Evolutionary conservation across 2,113 vertebrate species (phyloP).

Genomic region (Diadophis punctatus): DNA sequence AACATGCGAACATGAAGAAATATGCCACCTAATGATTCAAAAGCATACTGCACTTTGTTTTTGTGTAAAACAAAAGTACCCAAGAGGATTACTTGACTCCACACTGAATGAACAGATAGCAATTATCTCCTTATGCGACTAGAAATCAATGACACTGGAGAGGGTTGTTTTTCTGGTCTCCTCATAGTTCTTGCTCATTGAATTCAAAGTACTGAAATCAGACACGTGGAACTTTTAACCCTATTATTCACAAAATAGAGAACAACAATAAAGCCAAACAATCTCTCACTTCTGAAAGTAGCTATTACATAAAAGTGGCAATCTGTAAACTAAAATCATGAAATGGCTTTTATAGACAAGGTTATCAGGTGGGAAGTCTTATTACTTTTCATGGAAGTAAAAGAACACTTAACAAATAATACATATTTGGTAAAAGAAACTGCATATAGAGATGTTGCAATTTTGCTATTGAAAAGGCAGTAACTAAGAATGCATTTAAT

Average conservation of each 20-base stretch:
- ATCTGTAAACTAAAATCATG: background rate
- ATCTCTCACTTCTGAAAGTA: background rate
- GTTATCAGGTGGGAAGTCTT: background rate
- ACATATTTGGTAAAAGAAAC: background rate
- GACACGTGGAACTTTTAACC: background rate
- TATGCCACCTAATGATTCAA: conserved; percentile 70
- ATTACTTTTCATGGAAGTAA: background rate
- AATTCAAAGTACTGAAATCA: conserved; percentile 27
- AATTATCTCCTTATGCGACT: conserved; percentile 60
- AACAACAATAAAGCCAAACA: conserved; percentile 4
- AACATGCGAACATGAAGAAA: conserved; percentile 55
- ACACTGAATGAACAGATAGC: conserved; percentile 61
- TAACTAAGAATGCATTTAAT: background rate
- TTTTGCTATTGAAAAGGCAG: background rate
- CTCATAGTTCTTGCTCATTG: conserved; percentile 30
- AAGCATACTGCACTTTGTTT: conserved; percentile 74
- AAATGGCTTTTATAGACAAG: background rate
- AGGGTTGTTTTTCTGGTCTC: conserved; percentile 40
- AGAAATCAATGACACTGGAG: conserved; percentile 50
- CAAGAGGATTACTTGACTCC: conserved; percentile 70
- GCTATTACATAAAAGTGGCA: background rate
- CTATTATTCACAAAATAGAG: conserved; percentile 2
- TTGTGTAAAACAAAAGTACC: conserved; percentile 68
- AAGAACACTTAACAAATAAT: background rate
- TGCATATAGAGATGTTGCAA: background rate